Evolutionary conservation across 1,140 invertebrate genomes (phyloP), one percentile per base, ranked within the genome.

Genomic region (Neodiprion pinetum): DNA sequence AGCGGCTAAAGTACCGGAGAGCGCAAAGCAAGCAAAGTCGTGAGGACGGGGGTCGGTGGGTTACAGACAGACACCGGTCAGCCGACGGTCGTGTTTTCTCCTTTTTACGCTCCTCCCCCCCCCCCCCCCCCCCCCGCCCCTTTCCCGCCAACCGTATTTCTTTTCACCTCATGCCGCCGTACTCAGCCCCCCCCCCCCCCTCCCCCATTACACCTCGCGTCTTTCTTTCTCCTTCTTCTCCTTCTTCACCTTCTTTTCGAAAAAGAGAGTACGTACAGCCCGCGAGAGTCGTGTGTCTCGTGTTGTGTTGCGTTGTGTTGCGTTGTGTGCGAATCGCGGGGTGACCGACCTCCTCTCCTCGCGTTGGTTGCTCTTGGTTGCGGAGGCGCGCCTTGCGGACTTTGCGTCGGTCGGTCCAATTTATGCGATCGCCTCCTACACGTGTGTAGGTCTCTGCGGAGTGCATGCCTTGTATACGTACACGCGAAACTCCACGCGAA

Each of bases 271-370:
- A 40, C 28, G 28, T 40, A 40, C 28, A 40, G 28, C 1, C 28
- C 28, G 28, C 2, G 28, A 40, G 28, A 40, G 28, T 40, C 28
- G 28, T 40, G 28, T 40, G 28, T 40, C 28, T 40, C 28, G 28
- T 40, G 28, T 40, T 40, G 28, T 40, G 28, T 40, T 40, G 28
- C 5, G 28, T 40, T 40, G 28, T 40, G 28, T 40, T 40, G 28
- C 5, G 28, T 40, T 40, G 28, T 40, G 28, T 40, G 28, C 78
- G 75, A 74, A 79, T 75, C 72, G 72, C 81, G 79, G 80, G 81
- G 80, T 82, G 81, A 82, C 77, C 80, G 81, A 82, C 81, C 81
- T 82, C 80, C 70, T 72, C 79, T 77, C 79, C 79, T 77, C 76
- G 78, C 72, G 79, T 40, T 40, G 28, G 28, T 40, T 40, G 28